These are phyloP conservation scores for Raphicerus campestris DNA, from an alignment of 2,113 vertebrate species.

Conservation along the genomic window DNA sequence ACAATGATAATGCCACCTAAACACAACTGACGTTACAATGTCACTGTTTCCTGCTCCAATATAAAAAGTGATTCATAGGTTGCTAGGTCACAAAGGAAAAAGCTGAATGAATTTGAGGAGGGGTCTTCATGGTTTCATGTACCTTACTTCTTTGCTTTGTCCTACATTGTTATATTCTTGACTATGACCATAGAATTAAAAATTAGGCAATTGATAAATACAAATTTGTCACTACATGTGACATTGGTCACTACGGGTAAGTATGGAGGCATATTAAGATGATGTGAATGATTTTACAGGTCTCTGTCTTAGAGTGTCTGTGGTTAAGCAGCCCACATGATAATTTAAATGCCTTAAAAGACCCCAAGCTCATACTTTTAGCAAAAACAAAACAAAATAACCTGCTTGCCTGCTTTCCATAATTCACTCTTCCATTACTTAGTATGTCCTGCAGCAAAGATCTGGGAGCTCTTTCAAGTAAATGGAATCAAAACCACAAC, in stretches of 20 bases:
- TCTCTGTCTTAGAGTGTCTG: neutral
- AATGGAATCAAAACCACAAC: neutral
- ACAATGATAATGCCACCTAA: neutral
- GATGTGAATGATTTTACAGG: neutral
- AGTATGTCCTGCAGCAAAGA: neutral
- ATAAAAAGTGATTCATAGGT: neutral
- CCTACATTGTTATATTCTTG: neutral
- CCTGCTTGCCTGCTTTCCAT: neutral
- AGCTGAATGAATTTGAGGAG: neutral
- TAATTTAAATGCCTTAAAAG: neutral
- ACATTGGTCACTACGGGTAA: neutral
- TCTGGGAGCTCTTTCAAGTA: neutral
- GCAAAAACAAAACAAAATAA: conserved; percentile 8
- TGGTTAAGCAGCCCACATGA: neutral
- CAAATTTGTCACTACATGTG: neutral
- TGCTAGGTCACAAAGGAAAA: neutral
- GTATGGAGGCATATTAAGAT: neutral
- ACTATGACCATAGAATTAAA: neutral
- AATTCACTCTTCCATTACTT: conserved; percentile 15
- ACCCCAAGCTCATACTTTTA: neutral
- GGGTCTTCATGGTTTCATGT: accelerated
- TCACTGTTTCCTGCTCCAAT: neutral
- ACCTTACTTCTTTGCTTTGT: neutral
- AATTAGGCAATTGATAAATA: neutral
- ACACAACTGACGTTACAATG: neutral